phyloP scores from a whole-genome alignment of 2,113 vertebrate genomes.

The Shinisaurus crocodilurus region DNA sequence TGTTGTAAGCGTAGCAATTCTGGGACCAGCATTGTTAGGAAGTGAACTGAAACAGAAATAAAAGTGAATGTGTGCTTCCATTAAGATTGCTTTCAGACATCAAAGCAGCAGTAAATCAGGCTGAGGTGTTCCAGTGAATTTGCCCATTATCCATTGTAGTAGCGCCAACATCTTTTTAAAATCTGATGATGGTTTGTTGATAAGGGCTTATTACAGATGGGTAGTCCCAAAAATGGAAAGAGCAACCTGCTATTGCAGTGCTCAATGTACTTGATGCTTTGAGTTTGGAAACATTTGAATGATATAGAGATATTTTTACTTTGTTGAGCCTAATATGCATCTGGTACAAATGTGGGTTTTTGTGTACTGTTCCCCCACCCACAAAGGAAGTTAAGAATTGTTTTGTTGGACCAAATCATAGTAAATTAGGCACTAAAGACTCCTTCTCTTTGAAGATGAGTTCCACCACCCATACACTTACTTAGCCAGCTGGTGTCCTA shows the following conservation, averaged over 20 bases:
- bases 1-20: not conserved
- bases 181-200: not conserved
- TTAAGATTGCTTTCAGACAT: not conserved
- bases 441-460: not conserved
- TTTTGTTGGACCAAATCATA: not conserved
- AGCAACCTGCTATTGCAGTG: not conserved
- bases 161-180: not conserved
- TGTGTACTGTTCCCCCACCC: not conserved
- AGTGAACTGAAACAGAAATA: not conserved
- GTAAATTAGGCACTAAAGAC: not conserved
- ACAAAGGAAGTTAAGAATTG: not conserved
- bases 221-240: not conserved
- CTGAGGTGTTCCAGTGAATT: not conserved
- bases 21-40: not conserved
- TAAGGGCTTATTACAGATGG: not conserved
- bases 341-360: not conserved
- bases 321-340: not conserved
- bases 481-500: not conserved
- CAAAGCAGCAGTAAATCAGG: constrained; percentile 19
- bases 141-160: not conserved
- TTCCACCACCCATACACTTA: not conserved
- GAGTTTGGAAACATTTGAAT: not conserved
- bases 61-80: not conserved
- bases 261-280: not conserved
- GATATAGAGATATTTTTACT: not conserved